Evolutionary conservation across 2,888 invertebrate species (phyloP), one percentile per base, ranked within the genome.

Genomic region (Drosophila yooni): DNA sequence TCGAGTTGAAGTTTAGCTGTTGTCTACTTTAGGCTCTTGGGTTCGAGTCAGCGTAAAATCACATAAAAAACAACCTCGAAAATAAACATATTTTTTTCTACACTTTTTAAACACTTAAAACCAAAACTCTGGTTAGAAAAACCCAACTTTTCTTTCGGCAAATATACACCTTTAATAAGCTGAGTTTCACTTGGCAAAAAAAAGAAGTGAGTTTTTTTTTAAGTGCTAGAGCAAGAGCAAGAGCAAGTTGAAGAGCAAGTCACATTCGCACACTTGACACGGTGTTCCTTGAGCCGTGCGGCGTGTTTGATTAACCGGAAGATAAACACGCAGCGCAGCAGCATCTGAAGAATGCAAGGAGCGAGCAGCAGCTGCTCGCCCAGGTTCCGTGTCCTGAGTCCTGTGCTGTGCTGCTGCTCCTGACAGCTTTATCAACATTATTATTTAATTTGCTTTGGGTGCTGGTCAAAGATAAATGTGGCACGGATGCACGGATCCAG

Each of bases 271-370:
- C 82, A 74, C 80, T 82, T 76, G 73, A 82, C 76, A 76, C 60
- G 70, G 59, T 58, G 65, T 74, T 68, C 73, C 88, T 63, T 57
- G 84, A 82, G 81, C 52, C 43, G 78, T 66, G 66, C 76, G 87
- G 91, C 89, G 91, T 87, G 87, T 91, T 90, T 87, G 87, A 87
- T 87, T 91, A 87, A 90, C 90, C 89, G 91, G 83, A 84, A 90
- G 87, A 87, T 90, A 87, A 87, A 90, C 91, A 87, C 91, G 89
- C 85, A 87, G 74, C 68, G 73, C 56, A 50, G 29, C 34, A 46
- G 48, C 48, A 34, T 21, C 62, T 58, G 72, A 68, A 70, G 70
- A 85, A 67, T 76, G 61, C 71, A 54, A 31, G 60, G 27, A 59
- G 64, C 27, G 36, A 25, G 33, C 50, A 29, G 43, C 52, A 33